A percentile compares a stretch with the other conserved stretches of the same genome.
These are phyloP conservation scores for Macrophya alboannulata DNA, from an alignment of 2,888 invertebrate genomes.

Conservation along the genomic window DNA sequence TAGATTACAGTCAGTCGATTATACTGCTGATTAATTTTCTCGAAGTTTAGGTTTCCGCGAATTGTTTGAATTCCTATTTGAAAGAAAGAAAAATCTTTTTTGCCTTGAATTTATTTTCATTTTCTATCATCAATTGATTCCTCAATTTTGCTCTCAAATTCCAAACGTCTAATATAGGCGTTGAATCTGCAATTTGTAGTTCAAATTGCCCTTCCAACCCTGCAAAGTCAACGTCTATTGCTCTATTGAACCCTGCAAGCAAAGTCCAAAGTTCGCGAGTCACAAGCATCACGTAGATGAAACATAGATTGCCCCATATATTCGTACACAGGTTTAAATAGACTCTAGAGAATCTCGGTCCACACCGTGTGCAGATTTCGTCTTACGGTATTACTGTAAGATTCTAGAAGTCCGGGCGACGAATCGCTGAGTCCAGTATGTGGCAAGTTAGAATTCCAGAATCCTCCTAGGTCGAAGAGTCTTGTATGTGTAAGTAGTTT, in stretches of 20 bases:
- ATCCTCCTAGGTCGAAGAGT: not conserved
- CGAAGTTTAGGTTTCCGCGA: not conserved
- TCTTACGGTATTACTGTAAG: not conserved
- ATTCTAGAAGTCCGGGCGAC: not conserved
- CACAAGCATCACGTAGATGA: not conserved
- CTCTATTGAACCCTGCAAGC: not conserved
- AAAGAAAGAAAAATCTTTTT: not conserved
- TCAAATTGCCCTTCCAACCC: not conserved
- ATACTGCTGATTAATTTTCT: not conserved
- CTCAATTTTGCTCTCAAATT: not conserved
- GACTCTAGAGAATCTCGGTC: constrained; percentile 13
- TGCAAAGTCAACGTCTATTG: not conserved
- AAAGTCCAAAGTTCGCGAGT: not conserved
- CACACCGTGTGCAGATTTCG: not conserved
- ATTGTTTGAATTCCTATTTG: not conserved
- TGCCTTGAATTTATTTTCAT: not conserved
- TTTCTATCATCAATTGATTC: not conserved
- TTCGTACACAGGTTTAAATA: constrained; percentile 21
- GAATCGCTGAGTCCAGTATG: not conserved
- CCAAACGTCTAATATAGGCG: not conserved
- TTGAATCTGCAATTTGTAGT: not conserved
- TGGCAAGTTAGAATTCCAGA: not conserved
- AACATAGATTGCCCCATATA: not conserved
- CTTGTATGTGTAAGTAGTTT: not conserved
- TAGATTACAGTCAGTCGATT: not conserved